Evolutionary conservation across 2,797 vertebrate species (phyloP).

Genomic region (Xenentodon cancila): DNA sequence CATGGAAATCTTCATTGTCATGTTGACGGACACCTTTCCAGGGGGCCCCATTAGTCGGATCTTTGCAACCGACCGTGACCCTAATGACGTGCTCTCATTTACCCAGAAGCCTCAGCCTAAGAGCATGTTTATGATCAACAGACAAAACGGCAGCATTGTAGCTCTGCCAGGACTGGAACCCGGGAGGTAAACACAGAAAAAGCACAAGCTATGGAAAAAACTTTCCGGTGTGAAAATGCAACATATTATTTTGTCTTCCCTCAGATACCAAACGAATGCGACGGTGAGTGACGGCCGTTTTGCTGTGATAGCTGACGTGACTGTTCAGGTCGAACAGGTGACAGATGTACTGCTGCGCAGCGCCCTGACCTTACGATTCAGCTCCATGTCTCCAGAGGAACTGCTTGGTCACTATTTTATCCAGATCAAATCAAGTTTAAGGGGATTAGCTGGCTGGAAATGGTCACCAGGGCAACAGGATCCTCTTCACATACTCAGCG

Average conservation of each 20-base stretch:
- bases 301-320: constrained; percentile 90
- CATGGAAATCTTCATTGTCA: constrained; percentile 93
- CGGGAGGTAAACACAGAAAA: constrained; percentile 85
- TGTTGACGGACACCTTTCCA: constrained; percentile 91
- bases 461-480: constrained; percentile 76
- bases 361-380: constrained; percentile 86
- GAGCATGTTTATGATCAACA: constrained; percentile 89
- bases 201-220: not conserved
- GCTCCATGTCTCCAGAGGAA: constrained; percentile 90
- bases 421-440: constrained; percentile 88
- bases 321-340: constrained; percentile 89
- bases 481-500: constrained; percentile 87
- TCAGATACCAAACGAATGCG: constrained; percentile 91
- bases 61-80: constrained; percentile 92
- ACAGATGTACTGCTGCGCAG: constrained; percentile 88
- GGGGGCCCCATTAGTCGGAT: constrained; percentile 95
- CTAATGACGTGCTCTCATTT: constrained; percentile 91
- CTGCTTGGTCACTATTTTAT: constrained; percentile 90
- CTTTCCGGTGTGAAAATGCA: not conserved
- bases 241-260: constrained; percentile 11
- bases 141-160: constrained; percentile 92
- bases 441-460: constrained; percentile 82
- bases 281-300: constrained; percentile 96
- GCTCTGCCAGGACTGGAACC: constrained; percentile 92
- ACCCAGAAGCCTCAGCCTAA: constrained; percentile 86